Evolutionary conservation across 2,888 invertebrate genomes (phyloP).

Genomic region (Sepiola atlantica): DNA sequence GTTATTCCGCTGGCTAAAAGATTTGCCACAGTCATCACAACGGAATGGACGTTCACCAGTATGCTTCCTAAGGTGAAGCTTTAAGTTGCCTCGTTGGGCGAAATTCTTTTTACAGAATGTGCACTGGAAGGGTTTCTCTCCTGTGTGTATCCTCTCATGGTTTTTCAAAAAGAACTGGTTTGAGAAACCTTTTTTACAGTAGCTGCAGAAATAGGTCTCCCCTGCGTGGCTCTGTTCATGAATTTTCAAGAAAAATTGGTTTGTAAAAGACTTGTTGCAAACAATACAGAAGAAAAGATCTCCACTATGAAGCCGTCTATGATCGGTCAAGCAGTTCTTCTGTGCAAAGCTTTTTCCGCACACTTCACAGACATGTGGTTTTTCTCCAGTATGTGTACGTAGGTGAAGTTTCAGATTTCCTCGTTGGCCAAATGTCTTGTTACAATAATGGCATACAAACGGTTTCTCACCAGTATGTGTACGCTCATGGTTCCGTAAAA

Average conservation of each 20-base stretch:
- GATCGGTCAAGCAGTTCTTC: constrained; percentile 37
- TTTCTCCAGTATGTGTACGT: constrained; percentile 33
- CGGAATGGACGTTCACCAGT: constrained; percentile 15
- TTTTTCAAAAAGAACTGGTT: constrained; percentile 55
- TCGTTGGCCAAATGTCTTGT: constrained; percentile 36
- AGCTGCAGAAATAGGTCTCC: constrained; percentile 55
- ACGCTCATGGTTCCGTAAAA: constrained; percentile 4
- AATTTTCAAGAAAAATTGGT: constrained; percentile 54
- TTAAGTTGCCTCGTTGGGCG: constrained; percentile 47
- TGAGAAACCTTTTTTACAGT: constrained; percentile 56
- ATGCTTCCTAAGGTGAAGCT: background rate
- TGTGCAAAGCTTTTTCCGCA: constrained; percentile 19
- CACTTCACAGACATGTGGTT: constrained; percentile 37
- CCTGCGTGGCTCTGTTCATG: constrained; percentile 54
- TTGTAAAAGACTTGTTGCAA: constrained; percentile 55
- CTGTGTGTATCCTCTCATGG: constrained; percentile 55
- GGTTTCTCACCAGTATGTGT: constrained; percentile 39
- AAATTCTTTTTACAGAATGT: constrained; percentile 54
- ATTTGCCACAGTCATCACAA: constrained; percentile 23
- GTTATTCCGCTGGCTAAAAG: constrained; percentile 36
- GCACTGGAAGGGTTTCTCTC: constrained; percentile 56
- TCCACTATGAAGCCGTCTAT: background rate
- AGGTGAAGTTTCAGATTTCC: constrained; percentile 34
- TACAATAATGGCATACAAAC: constrained; percentile 25
- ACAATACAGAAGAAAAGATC: constrained; percentile 50